Evolutionary conservation across 2,113 vertebrate genomes (phyloP).

Genomic region (Gymnobelideus leadbeateri): DNA sequence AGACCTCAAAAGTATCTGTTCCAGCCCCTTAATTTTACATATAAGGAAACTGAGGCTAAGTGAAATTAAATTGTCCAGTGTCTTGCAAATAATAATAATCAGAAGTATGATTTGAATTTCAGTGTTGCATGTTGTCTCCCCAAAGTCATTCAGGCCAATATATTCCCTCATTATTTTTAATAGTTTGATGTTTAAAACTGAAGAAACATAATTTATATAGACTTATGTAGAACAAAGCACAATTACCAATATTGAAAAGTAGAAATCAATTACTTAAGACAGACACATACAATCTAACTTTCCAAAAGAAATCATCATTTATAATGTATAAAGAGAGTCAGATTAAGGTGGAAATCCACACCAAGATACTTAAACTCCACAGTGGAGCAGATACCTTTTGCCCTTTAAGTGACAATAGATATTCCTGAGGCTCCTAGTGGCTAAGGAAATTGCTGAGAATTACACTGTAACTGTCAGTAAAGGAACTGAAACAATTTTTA

Average conservation of each 20-base stretch:
- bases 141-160: not conserved
- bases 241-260: not conserved
- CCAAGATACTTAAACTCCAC: not conserved
- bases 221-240: not conserved
- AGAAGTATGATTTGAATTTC: not conserved
- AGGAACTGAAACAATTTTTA: not conserved
- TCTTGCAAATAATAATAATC: not conserved
- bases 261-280: not conserved
- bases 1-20: no score
- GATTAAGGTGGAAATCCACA: not conserved
- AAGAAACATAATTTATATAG: not conserved
- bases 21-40: not conserved
- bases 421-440: not conserved
- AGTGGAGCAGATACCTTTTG: no score
- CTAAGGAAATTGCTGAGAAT: not conserved
- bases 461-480: not conserved
- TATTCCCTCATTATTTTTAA: not conserved
- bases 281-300: not conserved
- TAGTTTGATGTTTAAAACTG: not conserved
- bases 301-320: not conserved
- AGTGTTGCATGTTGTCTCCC: not conserved
- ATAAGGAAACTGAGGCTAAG: not conserved
- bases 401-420: not conserved
- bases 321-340: not conserved
- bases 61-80: not conserved